phyloP scores from a whole-genome alignment of 2,113 vertebrate genomes.

The Alethe castanea region DNA sequence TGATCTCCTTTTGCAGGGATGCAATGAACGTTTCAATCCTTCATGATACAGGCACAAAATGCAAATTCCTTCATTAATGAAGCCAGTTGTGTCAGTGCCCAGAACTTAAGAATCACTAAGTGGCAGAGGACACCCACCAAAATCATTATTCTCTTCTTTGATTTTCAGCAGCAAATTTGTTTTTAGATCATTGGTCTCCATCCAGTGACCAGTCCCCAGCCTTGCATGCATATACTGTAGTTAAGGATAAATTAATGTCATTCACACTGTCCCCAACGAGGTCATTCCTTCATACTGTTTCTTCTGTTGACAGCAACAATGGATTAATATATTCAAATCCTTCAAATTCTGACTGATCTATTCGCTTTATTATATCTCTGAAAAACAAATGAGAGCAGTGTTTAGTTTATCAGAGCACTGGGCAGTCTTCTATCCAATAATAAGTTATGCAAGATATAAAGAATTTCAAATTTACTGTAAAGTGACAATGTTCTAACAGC shows the following conservation, averaged over 20 bases:
- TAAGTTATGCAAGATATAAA: neutral
- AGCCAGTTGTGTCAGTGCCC: conserved; percentile 65
- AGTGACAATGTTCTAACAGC: neutral
- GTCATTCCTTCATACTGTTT: conserved; percentile 87
- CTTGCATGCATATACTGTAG: conserved; percentile 81
- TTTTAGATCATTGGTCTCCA: conserved; percentile 63
- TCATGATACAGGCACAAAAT: conserved; percentile 70
- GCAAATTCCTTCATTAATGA: conserved; percentile 62
- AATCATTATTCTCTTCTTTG: conserved; percentile 52
- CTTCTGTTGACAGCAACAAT: conserved; percentile 90
- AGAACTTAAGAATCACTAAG: conserved; percentile 49
- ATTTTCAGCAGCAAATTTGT: conserved; percentile 67
- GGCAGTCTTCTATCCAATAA: neutral
- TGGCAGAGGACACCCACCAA: conserved; percentile 72
- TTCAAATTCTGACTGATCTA: conserved; percentile 98
- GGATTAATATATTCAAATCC: conserved; percentile 99
- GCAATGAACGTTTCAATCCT: conserved; percentile 58
- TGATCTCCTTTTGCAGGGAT: conserved; percentile 63
- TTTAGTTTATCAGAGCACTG: neutral
- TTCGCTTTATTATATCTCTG: conserved; percentile 96
- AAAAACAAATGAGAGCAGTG: neutral
- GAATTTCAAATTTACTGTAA: neutral
- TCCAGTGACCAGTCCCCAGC: conserved; percentile 68
- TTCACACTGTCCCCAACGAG: conserved; percentile 47
- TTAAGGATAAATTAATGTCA: conserved; percentile 71